Evolutionary conservation across 2,797 vertebrate genomes (phyloP).

Genomic region (Mus minutoides): DNA sequence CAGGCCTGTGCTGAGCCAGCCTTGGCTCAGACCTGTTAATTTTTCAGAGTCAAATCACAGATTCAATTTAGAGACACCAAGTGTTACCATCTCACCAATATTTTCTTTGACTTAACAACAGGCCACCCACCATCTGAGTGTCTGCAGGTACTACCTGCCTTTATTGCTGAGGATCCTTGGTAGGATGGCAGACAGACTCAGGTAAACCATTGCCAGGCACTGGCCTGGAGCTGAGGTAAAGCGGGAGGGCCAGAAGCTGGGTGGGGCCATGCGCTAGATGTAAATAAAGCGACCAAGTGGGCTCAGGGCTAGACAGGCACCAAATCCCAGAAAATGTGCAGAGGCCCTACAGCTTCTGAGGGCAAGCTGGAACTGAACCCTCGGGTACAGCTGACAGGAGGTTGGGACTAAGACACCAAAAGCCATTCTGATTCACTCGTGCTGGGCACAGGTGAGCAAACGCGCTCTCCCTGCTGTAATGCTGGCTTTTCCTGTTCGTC

Average conservation of each 20-base stretch:
- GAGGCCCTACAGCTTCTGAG: background rate
- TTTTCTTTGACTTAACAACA: background rate
- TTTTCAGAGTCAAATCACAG: background rate
- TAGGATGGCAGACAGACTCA: background rate
- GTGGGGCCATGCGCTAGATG: background rate
- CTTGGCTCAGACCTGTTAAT: background rate
- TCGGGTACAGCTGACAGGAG: background rate
- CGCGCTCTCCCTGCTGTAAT: background rate
- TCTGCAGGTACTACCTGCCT: background rate
- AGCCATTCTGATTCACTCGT: background rate
- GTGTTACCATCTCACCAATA: background rate
- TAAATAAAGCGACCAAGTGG: background rate
- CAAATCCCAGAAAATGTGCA: background rate
- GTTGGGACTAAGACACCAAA: background rate
- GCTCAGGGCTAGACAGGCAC: background rate
- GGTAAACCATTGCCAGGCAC: background rate
- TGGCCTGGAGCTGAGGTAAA: background rate
- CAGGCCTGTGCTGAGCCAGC: background rate
- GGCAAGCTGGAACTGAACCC: background rate
- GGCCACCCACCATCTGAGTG: background rate
- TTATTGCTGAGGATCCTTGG: background rate
- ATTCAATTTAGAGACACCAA: background rate
- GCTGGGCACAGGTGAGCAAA: background rate
- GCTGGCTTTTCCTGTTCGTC: background rate
- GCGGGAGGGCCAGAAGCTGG: background rate